These are phyloP conservation scores for Pampusana beccarii DNA, from an alignment of 2,113 vertebrate genomes.

Conservation along the genomic window DNA sequence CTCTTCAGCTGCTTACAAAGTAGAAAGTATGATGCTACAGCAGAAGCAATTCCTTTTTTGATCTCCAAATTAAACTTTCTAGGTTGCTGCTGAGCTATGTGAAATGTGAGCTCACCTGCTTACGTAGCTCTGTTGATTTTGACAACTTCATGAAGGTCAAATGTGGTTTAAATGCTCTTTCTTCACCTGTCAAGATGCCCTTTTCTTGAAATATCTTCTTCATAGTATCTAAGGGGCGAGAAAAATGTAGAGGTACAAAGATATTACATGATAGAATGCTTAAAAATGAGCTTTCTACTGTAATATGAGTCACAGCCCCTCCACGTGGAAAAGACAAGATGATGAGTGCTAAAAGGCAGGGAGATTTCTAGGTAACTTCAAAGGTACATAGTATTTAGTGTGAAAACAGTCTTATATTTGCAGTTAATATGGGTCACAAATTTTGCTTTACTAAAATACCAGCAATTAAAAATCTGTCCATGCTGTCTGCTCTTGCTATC, in stretches of 20 bases:
- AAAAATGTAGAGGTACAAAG: constrained; percentile 32
- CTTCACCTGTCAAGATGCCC: constrained; percentile 82
- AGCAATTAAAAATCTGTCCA: background rate
- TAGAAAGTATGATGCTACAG: background rate
- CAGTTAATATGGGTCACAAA: background rate
- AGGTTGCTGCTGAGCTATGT: background rate
- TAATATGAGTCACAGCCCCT: background rate
- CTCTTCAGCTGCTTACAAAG: background rate
- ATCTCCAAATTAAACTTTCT: background rate
- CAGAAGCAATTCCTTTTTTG: background rate
- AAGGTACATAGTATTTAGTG: background rate
- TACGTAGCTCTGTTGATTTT: constrained; percentile 82
- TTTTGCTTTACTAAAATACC: background rate
- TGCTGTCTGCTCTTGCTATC: background rate
- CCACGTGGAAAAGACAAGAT: constrained; percentile 60
- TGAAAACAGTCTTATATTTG: background rate
- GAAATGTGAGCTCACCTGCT: constrained; percentile 77
- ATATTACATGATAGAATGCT: background rate
- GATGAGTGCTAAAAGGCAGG: background rate
- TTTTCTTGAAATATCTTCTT: constrained; percentile 85
- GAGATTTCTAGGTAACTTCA: background rate
- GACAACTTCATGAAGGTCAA: constrained; percentile 97
- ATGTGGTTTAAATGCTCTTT: constrained; percentile 87
- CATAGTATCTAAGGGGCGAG: constrained; percentile 76
- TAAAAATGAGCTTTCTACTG: constrained; percentile 9